These are phyloP conservation scores for Lophura swinhoii DNA, from an alignment of 2,797 vertebrate species.

Conservation along the genomic window DNA sequence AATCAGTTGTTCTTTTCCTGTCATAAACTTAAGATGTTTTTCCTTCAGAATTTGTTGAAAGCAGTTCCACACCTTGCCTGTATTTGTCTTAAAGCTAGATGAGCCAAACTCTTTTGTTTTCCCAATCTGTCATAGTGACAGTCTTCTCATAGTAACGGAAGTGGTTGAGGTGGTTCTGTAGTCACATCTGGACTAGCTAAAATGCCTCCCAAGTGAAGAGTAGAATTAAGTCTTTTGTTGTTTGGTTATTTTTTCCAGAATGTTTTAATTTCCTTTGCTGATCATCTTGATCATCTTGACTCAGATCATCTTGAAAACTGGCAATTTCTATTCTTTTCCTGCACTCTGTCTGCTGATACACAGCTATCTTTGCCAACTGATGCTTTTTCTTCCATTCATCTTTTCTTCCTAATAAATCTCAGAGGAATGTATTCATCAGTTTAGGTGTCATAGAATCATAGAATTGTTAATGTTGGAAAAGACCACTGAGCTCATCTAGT, in stretches of 20 bases:
- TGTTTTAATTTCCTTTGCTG: not conserved
- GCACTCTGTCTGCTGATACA: not conserved
- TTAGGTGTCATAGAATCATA: not conserved
- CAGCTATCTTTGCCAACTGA: not conserved
- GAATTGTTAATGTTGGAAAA: no score
- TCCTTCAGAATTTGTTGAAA: not conserved
- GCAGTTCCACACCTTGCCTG: not conserved
- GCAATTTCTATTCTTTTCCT: not conserved
- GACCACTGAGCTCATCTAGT: no score
- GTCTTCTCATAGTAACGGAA: not conserved
- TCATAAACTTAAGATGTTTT: not conserved
- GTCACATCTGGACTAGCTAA: not conserved
- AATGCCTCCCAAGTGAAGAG: not conserved
- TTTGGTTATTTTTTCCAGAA: not conserved
- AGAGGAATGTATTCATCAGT: not conserved
- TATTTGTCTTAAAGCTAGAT: not conserved
- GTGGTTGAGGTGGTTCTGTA: not conserved
- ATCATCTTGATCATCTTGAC: no score
- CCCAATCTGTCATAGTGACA: not conserved
- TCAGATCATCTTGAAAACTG: not conserved
- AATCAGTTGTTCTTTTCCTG: not conserved
- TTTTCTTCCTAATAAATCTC: not conserved
- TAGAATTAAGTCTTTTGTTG: not conserved
- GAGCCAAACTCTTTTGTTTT: not conserved
- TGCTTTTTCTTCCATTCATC: not conserved